These are phyloP conservation scores for Bombyx mandarina DNA, from an alignment of 1,140 invertebrate species.

Conservation along the genomic window DNA sequence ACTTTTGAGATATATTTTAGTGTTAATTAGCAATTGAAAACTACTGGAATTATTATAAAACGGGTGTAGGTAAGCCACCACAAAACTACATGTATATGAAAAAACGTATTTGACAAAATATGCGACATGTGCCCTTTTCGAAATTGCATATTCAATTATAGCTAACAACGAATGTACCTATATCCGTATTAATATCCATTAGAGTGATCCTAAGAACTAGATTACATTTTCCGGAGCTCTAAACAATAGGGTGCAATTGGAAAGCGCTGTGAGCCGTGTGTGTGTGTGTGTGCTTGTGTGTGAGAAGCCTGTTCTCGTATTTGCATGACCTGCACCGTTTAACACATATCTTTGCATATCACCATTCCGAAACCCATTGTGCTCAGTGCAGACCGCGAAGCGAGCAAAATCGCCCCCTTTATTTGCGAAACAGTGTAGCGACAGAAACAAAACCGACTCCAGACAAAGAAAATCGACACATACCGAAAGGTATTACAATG, in stretches of 20 bases:
- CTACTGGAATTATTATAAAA: no score
- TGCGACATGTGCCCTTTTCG: no score
- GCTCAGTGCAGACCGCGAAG: slow-evolving; percentile 44
- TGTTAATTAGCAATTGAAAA: no score
- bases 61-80: no score
- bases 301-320: slow-evolving; percentile 29
- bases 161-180: no score
- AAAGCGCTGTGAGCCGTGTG: slow-evolving; percentile 29
- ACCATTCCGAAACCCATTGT: slow-evolving; percentile 55
- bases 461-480: no score
- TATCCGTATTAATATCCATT: no score
- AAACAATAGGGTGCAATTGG: slow-evolving; percentile 19
- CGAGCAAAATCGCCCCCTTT: slow-evolving; percentile 53
- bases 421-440: slow-evolving; percentile 35
- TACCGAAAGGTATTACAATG: no score
- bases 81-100: no score
- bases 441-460: background rate
- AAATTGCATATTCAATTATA: no score
- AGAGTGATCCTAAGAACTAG: background rate
- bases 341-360: slow-evolving; percentile 59
- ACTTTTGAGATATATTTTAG: no score
- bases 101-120: no score
- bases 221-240: slow-evolving; percentile 1
- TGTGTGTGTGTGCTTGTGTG: slow-evolving; percentile 8
- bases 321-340: slow-evolving; percentile 43